A percentile compares a stretch with the other conserved stretches of the same genome.
phyloP scores from a whole-genome alignment of 2,797 vertebrate genomes.

The Kryptopterus vitreolus region DNA sequence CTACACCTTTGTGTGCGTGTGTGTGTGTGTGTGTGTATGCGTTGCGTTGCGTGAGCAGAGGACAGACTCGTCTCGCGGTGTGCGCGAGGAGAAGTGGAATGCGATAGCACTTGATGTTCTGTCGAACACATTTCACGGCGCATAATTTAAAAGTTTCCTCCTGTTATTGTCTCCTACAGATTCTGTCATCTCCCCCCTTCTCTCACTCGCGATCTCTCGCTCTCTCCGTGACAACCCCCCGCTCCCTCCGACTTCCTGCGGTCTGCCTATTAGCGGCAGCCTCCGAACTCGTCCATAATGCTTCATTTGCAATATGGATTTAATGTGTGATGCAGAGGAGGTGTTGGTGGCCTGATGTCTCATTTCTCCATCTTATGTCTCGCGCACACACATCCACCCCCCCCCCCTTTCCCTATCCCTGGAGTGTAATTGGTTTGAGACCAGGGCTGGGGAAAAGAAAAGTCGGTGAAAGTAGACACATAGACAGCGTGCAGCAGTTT shows the following conservation, averaged over 20 bases:
- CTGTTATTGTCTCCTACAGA: slow-evolving; percentile 55
- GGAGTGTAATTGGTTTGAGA: slow-evolving; percentile 52
- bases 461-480: neutral
- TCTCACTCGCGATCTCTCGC: slow-evolving; percentile 7
- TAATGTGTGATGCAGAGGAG: slow-evolving; percentile 56
- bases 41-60: slow-evolving; percentile 47
- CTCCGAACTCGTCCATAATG: slow-evolving; percentile 53
- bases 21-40: slow-evolving; percentile 31
- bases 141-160: slow-evolving; percentile 63
- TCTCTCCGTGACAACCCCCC: slow-evolving; percentile 52
- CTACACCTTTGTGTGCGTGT: slow-evolving; percentile 48
- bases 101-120: slow-evolving; percentile 60
- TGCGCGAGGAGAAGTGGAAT: slow-evolving; percentile 46
- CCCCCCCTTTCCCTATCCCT: slow-evolving; percentile 45
- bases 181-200: slow-evolving; percentile 47
- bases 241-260: slow-evolving; percentile 49
- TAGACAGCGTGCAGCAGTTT: neutral
- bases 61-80: slow-evolving; percentile 51
- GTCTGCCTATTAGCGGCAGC: slow-evolving; percentile 58
- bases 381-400: slow-evolving; percentile 30
- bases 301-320: slow-evolving; percentile 62
- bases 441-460: slow-evolving; percentile 22
- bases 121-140: slow-evolving; percentile 56
- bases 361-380: slow-evolving; percentile 41
- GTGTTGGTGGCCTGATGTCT: slow-evolving; percentile 54